These are phyloP conservation scores for Catagonus wagneri DNA, from an alignment of 2,113 vertebrate genomes.

Conservation along the genomic window DNA sequence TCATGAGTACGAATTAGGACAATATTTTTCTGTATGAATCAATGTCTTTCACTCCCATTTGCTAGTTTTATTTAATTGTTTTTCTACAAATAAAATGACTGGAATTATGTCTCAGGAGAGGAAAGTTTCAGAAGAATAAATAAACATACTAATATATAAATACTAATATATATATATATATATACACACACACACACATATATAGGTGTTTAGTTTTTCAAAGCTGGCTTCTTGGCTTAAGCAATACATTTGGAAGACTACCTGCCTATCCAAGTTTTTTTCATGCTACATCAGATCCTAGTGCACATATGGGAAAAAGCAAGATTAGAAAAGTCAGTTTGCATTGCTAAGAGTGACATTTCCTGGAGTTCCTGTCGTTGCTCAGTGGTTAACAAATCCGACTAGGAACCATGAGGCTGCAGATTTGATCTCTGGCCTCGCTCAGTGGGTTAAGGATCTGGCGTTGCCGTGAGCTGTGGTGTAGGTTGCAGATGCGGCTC, in stretches of 20 bases:
- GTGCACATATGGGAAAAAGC: neutral
- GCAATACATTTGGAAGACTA: neutral
- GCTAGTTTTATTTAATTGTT: neutral
- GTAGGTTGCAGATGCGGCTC: no score
- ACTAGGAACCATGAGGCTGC: no score
- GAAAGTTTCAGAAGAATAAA: neutral
- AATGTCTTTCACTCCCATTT: neutral
- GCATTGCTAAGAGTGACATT: neutral
- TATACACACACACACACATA: neutral
- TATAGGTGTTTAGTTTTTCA: conserved; percentile 1
- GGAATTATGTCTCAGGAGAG: neutral
- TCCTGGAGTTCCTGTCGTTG: no score
- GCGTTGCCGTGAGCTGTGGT: no score
- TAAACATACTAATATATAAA: neutral
- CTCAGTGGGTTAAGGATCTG: no score
- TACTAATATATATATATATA: neutral
- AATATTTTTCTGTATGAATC: neutral
- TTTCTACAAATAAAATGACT: conserved; percentile 29
- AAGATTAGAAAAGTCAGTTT: neutral
- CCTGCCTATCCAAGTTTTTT: neutral
- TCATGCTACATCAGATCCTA: neutral
- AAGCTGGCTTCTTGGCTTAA: conserved; percentile 1
- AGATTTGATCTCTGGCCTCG: no score
- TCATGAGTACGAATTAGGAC: neutral
- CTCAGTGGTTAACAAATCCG: no score